Evolutionary conservation across 2,888 invertebrate genomes (phyloP).

Genomic region (Nephrotoma appendiculata): DNA sequence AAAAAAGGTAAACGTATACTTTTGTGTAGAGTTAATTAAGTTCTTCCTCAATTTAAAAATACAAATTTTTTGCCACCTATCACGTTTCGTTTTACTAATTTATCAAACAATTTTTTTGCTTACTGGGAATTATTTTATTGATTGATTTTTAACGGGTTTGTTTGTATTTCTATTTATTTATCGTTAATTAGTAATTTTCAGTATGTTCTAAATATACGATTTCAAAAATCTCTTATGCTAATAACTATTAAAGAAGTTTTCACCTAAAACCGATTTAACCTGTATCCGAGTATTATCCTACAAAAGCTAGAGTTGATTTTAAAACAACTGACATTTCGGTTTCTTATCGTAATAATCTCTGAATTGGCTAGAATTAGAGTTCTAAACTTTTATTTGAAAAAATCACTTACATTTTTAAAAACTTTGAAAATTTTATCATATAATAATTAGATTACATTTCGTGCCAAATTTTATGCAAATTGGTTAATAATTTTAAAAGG

Average conservation of each 20-base stretch:
- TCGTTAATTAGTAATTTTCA: no score
- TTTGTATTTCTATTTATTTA: background rate
- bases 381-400: background rate
- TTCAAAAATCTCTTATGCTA: background rate
- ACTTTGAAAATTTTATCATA: no score
- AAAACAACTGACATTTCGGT: background rate
- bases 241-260: background rate
- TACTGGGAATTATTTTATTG: background rate
- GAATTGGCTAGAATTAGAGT: background rate
- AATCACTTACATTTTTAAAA: no score
- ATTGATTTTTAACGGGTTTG: background rate
- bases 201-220: background rate
- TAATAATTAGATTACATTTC: no score
- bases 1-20: no score
- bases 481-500: no score
- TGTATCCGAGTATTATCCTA: background rate
- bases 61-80: no score
- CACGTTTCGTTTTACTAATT: background rate
- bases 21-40: no score
- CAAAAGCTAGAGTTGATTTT: background rate
- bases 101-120: background rate
- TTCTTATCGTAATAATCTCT: background rate
- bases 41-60: no score
- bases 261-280: background rate
- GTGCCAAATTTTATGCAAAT: background rate